Evolutionary conservation across 2,113 vertebrate genomes (phyloP).

Genomic region (Odontesthes bonariensis): DNA sequence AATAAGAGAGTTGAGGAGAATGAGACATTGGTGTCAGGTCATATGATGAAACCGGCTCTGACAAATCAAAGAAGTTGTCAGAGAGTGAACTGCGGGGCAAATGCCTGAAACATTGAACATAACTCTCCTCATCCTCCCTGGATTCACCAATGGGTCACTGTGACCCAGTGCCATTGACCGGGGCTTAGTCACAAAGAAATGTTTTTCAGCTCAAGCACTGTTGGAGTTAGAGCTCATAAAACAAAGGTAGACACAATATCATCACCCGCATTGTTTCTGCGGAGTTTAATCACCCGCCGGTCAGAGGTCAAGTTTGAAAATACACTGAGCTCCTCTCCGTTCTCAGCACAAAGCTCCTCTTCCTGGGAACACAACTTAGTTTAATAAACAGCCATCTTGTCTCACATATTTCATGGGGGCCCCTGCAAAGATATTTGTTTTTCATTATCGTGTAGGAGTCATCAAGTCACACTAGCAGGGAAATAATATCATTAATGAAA

Average conservation of each 20-base stretch:
- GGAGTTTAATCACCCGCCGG: slow-evolving; percentile 25
- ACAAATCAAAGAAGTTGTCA: slow-evolving; percentile 24
- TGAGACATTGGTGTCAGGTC: slow-evolving; percentile 19
- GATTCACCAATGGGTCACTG: slow-evolving; percentile 29
- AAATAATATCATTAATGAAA: slow-evolving; percentile 78
- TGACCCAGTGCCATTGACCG: slow-evolving; percentile 27
- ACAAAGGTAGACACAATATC: slow-evolving; percentile 31
- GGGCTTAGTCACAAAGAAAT: slow-evolving; percentile 40
- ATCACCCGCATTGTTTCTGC: slow-evolving; percentile 32
- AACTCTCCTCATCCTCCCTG: slow-evolving; percentile 31
- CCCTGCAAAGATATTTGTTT: slow-evolving; percentile 65
- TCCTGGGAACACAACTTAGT: slow-evolving; percentile 44
- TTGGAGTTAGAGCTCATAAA: slow-evolving; percentile 36
- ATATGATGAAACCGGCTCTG: neutral
- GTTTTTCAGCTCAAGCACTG: slow-evolving; percentile 15
- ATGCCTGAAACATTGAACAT: slow-evolving; percentile 30
- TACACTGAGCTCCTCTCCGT: slow-evolving; percentile 15
- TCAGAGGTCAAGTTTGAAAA: slow-evolving; percentile 47
- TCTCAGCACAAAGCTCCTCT: slow-evolving; percentile 37
- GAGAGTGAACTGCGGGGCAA: slow-evolving; percentile 26
- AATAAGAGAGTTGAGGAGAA: slow-evolving; percentile 18
- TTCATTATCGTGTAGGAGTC: slow-evolving; percentile 68
- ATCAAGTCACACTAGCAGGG: slow-evolving; percentile 58
- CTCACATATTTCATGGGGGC: slow-evolving; percentile 42
- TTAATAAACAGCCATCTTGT: slow-evolving; percentile 53